Percentiles rank a stretch among this genome's conserved stretches.
These are phyloP conservation scores for Australoheros scitulus DNA, from an alignment of 2,113 vertebrate genomes.

Conservation along the genomic window DNA sequence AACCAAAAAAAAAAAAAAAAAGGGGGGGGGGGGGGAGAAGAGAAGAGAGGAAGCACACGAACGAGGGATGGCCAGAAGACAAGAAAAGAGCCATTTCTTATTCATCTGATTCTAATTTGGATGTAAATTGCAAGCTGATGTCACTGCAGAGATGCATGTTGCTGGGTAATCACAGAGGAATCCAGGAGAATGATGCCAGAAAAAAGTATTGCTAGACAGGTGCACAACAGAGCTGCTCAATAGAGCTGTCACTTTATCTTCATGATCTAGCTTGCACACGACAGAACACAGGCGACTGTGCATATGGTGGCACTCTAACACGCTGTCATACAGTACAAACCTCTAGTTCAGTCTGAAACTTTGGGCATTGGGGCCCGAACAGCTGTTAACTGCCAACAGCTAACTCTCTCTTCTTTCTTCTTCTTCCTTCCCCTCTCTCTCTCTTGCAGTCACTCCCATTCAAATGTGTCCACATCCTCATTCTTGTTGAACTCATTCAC, in stretches of 20 bases:
- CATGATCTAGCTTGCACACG: constrained; percentile 28
- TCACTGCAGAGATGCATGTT: constrained; percentile 66
- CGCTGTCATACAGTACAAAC: constrained; percentile 17
- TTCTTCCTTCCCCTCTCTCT: neutral
- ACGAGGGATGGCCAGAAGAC: constrained; percentile 35
- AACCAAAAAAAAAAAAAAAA: too few species aligned
- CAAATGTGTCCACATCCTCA: constrained; percentile 23
- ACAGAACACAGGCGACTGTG: constrained; percentile 6
- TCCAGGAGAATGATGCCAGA: constrained; percentile 34
- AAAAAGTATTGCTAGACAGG: constrained; percentile 62
- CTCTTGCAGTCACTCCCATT: constrained; percentile 21
- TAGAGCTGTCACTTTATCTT: constrained; percentile 48
- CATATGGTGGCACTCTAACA: constrained; percentile 28
- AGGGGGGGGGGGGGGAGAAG: neutral
- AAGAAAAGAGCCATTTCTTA: constrained; percentile 39
- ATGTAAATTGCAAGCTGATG: constrained; percentile 57
- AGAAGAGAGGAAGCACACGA: constrained; percentile 27
- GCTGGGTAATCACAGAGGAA: constrained; percentile 64
- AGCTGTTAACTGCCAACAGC: constrained; percentile 48
- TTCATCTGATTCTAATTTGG: constrained; percentile 75
- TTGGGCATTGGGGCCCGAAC: neutral
- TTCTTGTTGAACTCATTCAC: constrained; percentile 32
- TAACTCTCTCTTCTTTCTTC: constrained; percentile 13
- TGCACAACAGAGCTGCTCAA: constrained; percentile 61
- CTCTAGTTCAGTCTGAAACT: constrained; percentile 26